A percentile compares a stretch with the other conserved stretches of the same genome.
Evolutionary conservation across 2,113 vertebrate species (phyloP).

Genomic region (Mystacornis crossleyi): DNA sequence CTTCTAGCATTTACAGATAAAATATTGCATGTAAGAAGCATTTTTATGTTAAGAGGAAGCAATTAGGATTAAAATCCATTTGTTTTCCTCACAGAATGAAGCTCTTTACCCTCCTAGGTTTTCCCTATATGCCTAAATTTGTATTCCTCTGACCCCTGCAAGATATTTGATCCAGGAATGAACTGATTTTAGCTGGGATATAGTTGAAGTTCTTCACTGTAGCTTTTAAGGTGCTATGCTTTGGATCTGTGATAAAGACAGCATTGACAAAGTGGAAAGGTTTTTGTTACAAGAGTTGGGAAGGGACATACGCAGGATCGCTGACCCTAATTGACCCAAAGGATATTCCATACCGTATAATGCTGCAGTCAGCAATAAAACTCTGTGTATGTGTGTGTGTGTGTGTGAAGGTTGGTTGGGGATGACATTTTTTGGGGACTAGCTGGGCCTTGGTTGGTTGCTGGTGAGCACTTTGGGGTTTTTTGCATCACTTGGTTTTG

Average conservation of each 20-base stretch:
- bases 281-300: background rate
- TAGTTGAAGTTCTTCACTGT: background rate
- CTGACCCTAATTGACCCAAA: background rate
- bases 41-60: background rate
- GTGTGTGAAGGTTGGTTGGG: background rate
- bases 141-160: background rate
- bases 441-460: background rate
- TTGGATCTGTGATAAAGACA: background rate
- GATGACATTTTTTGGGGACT: background rate
- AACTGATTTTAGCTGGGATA: background rate
- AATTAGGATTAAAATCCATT: background rate
- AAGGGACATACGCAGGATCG: no score
- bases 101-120: background rate
- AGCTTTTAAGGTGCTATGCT: background rate
- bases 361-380: background rate
- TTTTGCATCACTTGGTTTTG: background rate
- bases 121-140: background rate
- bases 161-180: background rate
- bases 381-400: no score
- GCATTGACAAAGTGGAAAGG: background rate
- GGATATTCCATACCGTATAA: background rate
- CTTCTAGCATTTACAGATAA: background rate
- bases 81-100: background rate
- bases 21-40: background rate
- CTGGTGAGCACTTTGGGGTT: background rate